These are phyloP conservation scores for Pedetes capensis DNA, from an alignment of 2,113 vertebrate species.

Conservation along the genomic window DNA sequence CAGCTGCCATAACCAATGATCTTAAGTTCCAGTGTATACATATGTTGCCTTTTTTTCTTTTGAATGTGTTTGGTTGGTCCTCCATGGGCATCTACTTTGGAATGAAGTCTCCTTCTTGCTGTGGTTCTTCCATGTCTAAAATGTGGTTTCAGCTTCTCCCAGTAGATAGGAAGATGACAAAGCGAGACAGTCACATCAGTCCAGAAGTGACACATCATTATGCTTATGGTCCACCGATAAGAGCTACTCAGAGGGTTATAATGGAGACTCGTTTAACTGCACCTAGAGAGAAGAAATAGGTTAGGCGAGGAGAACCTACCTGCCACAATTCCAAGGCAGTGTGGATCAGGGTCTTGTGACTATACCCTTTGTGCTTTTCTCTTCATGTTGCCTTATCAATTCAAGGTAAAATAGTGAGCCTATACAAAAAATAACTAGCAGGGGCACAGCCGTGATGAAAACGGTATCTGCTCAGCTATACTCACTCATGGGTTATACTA, in stretches of 20 bases:
- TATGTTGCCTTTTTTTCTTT: not conserved
- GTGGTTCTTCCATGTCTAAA: not conserved
- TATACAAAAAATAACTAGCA: not conserved
- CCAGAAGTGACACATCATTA: not conserved
- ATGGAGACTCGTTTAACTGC: not conserved
- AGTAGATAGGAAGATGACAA: not conserved
- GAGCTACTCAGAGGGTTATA: not conserved
- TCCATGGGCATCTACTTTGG: not conserved
- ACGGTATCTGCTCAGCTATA: not conserved
- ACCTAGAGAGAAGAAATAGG: not conserved
- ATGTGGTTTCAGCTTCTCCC: not conserved
- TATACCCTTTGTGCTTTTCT: not conserved
- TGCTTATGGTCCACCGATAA: not conserved
- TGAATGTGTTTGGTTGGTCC: not conserved
- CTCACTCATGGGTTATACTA: not conserved
- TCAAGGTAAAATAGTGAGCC: not conserved
- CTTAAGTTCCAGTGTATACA: not conserved
- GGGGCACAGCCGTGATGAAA: not conserved
- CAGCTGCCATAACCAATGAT: not conserved
- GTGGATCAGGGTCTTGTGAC: not conserved
- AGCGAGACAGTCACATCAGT: not conserved
- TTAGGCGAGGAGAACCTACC: not conserved
- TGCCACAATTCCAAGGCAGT: not conserved
- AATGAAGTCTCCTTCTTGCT: not conserved
- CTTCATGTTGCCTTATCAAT: not conserved